Evolutionary conservation across 2,888 invertebrate genomes (phyloP), one percentile per base, ranked within the genome.

Genomic region (Leucophora obtusa): DNA sequence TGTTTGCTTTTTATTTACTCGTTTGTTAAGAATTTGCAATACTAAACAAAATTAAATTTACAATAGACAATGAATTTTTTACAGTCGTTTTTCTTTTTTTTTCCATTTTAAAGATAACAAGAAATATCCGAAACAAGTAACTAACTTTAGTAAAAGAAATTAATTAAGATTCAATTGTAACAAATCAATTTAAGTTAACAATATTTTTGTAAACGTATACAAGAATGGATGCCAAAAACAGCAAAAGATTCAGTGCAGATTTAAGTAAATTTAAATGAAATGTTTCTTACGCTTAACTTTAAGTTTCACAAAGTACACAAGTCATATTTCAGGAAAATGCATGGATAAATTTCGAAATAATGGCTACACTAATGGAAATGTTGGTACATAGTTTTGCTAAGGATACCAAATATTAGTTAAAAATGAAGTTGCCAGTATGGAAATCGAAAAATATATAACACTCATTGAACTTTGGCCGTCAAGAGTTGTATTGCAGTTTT

Each of bases 161-260:
- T 69, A 76, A 80, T 80, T 80, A 80, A 69, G 72, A 68, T 80
- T 80, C 72, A 65, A 80, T 76, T 73, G 72, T 59, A 56, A 54
- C 58, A 56, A 76, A 73, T 63, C 75, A 76, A 80, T 76, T 76
- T 53, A 51, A 72, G 63, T 63, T 76, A 76, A 69, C 58, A 60
- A 53, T n/a, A 65, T 51, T 17, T 50, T 47, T 47, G 43, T 43
- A 47, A 47, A n/a, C n/a, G 43, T 14, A 47, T 47, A 47, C 43
- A n/a, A 47, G 28, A 28, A 38, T 28, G 3, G 28, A 6, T 28
- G 21, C 21, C 21, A 21, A 28, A 28, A 38, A 38, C 8, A 11
- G 8, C 70, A 56, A 56, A n/a, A 9, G 15, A 15, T 56, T 28
- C 56, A 56, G 15, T 33, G 1, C 51, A 51, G 24, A 58, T 65